Conservation (phyloP, 1,140 invertebrate genomes). For the Drosophila guanche region DNA sequence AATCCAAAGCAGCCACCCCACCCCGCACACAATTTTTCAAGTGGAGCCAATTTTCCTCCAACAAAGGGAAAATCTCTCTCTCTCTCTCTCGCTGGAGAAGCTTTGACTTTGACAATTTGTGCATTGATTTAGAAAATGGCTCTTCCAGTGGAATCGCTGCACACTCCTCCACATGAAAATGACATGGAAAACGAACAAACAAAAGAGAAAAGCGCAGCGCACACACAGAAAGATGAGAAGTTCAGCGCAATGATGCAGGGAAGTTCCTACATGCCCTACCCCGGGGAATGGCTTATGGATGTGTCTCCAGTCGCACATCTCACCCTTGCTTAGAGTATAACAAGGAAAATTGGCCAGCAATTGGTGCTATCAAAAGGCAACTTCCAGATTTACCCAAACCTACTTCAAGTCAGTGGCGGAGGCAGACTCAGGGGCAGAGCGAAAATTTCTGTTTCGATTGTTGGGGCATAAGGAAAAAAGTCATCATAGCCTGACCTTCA, state of each 20-base stretch:
- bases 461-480: slow-evolving; percentile 29
- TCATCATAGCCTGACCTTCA: slow-evolving; percentile 70
- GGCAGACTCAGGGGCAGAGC: slow-evolving; percentile 26
- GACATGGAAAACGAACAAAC: slow-evolving; percentile 65
- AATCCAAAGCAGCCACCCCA: slow-evolving; percentile 25
- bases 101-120: slow-evolving; percentile 76
- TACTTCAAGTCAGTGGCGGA: slow-evolving; percentile 21
- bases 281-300: background rate
- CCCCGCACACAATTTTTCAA: slow-evolving; percentile 42
- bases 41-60: slow-evolving; percentile 53
- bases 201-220: slow-evolving; percentile 49
- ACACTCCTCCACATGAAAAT: slow-evolving; percentile 57
- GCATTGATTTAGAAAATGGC: slow-evolving; percentile 78
- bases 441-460: slow-evolving; percentile 32
- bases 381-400: slow-evolving; percentile 49
- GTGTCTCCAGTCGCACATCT: too few species aligned
- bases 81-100: too few species aligned
- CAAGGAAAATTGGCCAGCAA: slow-evolving; percentile 64
- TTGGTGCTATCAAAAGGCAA: slow-evolving; percentile 67
- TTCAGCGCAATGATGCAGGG: too few species aligned
- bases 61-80: slow-evolving; percentile 37
- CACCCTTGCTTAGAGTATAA: slow-evolving; percentile 2
- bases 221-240: slow-evolving; percentile 3
- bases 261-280: background rate
- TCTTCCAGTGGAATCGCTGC: slow-evolving; percentile 61